phyloP scores from a whole-genome alignment of 2,113 vertebrate genomes.

The Ophiodon elongatus region DNA sequence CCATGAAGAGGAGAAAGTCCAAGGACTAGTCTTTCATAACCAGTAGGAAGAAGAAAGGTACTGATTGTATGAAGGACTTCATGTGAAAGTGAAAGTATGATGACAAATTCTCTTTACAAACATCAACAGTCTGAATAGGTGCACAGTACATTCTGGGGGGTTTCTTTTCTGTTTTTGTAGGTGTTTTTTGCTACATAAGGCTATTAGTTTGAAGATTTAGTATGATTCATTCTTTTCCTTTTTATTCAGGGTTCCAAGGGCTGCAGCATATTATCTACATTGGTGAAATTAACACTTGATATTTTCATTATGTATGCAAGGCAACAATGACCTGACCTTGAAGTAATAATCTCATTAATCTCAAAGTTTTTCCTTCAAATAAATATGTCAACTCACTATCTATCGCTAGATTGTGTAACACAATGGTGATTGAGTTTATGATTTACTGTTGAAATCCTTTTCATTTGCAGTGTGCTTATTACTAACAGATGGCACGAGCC shows the following conservation, averaged over 20 bases:
- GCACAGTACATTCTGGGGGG: neutral
- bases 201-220: constrained; percentile 5
- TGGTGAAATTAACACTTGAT: neutral
- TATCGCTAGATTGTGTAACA: neutral
- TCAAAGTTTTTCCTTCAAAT: neutral
- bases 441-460: too few species aligned
- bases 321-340: neutral
- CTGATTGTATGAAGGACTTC: neutral
- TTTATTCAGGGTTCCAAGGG: neutral
- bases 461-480: too few species aligned
- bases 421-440: too few species aligned
- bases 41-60: constrained; percentile 3
- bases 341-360: neutral
- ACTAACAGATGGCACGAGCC: too few species aligned
- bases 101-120: neutral
- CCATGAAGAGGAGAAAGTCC: constrained; percentile 11
- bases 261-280: neutral
- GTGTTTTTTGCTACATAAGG: neutral
- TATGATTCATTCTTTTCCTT: neutral
- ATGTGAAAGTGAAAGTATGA: neutral
- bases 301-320: neutral
- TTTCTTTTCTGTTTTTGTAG: neutral
- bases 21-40: constrained; percentile 7
- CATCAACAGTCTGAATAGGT: neutral
- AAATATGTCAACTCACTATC: neutral